Evolutionary conservation across 2,888 invertebrate genomes (phyloP).

Genomic region (Latheticus oryzae): DNA sequence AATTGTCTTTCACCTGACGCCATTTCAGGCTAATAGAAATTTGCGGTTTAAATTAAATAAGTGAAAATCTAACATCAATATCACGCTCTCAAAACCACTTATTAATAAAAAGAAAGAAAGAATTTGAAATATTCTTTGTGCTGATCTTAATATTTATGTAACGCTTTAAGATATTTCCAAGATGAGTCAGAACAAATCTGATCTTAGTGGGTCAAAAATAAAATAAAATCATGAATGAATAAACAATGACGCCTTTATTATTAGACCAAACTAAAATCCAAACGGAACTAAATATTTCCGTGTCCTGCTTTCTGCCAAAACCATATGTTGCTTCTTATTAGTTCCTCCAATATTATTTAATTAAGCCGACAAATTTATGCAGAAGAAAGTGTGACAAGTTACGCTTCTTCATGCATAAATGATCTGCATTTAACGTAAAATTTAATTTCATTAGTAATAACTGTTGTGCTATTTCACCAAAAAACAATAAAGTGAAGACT

Average conservation of each 20-base stretch:
- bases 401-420: conserved; percentile 12
- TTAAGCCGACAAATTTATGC: conserved; percentile 26
- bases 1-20: conserved; percentile 5
- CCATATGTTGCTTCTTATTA: conserved; percentile 24
- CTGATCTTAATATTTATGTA: too few species aligned
- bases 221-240: conserved; percentile 16
- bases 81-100: too few species aligned
- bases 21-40: too few species aligned
- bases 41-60: too few species aligned
- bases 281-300: conserved; percentile 23
- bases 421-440: conserved; percentile 13
- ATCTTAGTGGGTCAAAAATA: conserved; percentile 28
- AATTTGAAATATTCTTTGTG: too few species aligned
- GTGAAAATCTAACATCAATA: too few species aligned
- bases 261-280: conserved; percentile 11
- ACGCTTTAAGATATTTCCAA: conserved; percentile 10
- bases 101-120: too few species aligned
- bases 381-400: conserved; percentile 34
- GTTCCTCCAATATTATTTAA: conserved; percentile 22
- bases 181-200: conserved; percentile 33
- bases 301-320: conserved; percentile 20
- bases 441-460: too few species aligned
- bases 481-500: conserved; percentile 2
- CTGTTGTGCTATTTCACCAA: too few species aligned
- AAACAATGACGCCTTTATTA: conserved; percentile 14